A percentile compares a stretch with the other conserved stretches of the same genome.
These are phyloP conservation scores for Pygoscelis antarcticus DNA, from an alignment of 2,113 vertebrate species.

Conservation along the genomic window DNA sequence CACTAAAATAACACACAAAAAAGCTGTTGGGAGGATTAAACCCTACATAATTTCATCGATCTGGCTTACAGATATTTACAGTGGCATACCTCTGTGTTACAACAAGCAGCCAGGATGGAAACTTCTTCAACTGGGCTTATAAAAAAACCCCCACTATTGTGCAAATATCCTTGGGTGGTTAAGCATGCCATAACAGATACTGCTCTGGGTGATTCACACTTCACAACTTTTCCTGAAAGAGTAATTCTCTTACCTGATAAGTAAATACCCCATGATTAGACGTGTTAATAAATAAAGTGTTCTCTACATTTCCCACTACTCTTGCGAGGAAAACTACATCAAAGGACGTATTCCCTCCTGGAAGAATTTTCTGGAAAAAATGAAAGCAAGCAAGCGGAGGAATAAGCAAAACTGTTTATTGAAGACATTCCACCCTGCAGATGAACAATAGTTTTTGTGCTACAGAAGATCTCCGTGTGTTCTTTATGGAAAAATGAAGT, in stretches of 20 bases:
- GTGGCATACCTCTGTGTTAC: neutral
- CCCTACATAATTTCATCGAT: neutral
- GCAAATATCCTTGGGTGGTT: neutral
- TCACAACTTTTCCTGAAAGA: neutral
- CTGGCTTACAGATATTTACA: neutral
- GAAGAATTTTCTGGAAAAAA: constrained; percentile 91
- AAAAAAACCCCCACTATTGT: rapidly evolving
- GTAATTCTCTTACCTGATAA: constrained; percentile 88
- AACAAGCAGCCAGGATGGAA: neutral
- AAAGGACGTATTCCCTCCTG: constrained; percentile 97
- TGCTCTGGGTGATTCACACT: neutral
- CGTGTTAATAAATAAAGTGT: constrained; percentile 99
- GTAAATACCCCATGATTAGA: constrained; percentile 99
- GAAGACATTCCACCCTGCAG: neutral
- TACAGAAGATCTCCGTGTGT: neutral
- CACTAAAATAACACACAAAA: neutral
- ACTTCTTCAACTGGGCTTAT: neutral
- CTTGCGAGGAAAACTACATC: constrained; percentile 98
- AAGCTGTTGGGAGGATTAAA: neutral
- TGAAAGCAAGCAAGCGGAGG: neutral
- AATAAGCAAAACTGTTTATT: neutral
- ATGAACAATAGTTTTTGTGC: neutral
- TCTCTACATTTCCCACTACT: constrained; percentile 98
- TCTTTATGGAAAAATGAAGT: neutral
- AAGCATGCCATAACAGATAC: neutral